These are phyloP conservation scores for Brienomyrus longianalis DNA, from an alignment of 2,113 vertebrate genomes.

Conservation along the genomic window DNA sequence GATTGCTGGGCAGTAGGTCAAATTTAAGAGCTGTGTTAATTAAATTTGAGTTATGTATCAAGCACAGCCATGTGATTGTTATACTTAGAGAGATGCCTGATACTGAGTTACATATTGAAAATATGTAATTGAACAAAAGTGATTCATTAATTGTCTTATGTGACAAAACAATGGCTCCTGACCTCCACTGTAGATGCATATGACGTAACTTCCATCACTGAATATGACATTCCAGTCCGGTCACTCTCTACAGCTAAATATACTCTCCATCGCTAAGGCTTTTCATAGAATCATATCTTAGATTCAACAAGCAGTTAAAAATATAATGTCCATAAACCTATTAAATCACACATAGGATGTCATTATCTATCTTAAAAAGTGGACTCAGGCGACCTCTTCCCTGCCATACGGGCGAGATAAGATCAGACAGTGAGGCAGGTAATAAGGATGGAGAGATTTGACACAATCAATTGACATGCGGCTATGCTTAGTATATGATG, in stretches of 20 bases:
- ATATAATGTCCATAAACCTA: not conserved
- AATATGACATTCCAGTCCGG: not conserved
- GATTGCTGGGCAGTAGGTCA: not conserved
- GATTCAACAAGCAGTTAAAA: not conserved
- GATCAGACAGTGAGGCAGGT: not conserved
- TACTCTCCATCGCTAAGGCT: not conserved
- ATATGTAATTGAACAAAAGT: not conserved
- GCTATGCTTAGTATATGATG: not conserved
- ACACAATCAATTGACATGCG: not conserved
- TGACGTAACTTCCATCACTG: not conserved
- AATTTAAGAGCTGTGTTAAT: not conserved
- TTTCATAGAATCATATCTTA: not conserved
- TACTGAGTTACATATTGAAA: not conserved
- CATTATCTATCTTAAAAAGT: not conserved
- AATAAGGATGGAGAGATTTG: not conserved
- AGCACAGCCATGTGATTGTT: not conserved
- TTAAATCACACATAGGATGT: not conserved
- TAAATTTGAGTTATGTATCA: not conserved
- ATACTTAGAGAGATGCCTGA: not conserved
- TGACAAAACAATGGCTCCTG: not conserved
- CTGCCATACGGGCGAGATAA: not conserved
- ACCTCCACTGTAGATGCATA: not conserved
- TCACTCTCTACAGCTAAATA: not conserved
- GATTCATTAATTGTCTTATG: not conserved
- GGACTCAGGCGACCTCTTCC: not conserved